Percentiles rank a stretch among this genome's conserved stretches.
These are phyloP conservation scores for Corythornis cristatus DNA, from an alignment of 2,113 vertebrate genomes.

Conservation along the genomic window DNA sequence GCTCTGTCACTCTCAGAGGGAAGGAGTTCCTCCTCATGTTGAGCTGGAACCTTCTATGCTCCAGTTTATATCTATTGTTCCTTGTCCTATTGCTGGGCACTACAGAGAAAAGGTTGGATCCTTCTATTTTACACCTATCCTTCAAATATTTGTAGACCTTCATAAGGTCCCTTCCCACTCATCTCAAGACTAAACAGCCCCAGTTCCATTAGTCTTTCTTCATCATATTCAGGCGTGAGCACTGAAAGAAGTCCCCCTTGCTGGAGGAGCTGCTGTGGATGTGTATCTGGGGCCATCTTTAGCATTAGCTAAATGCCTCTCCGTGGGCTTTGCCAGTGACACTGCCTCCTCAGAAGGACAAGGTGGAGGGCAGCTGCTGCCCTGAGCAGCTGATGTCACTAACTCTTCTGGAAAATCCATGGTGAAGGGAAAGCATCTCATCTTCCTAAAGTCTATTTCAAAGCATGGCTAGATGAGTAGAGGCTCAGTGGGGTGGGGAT, in stretches of 20 bases:
- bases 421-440: not conserved
- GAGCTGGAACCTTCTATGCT: too few relatives aligned
- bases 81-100: too few relatives aligned
- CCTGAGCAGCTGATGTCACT: accelerated
- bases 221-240: not conserved
- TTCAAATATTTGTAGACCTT: too few relatives aligned
- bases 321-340: not conserved
- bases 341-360: not conserved
- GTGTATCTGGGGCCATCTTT: not conserved
- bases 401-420: not conserved
- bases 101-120: too few relatives aligned
- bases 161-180: too few relatives aligned
- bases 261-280: not conserved
- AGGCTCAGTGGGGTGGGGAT: not conserved
- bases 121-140: too few relatives aligned
- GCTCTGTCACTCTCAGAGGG: too few relatives aligned
- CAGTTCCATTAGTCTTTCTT: too few relatives aligned
- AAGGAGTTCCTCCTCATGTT: too few relatives aligned
- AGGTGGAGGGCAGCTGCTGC: not conserved
- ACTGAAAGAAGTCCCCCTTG: not conserved
- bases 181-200: too few relatives aligned
- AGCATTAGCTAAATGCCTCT: accelerated
- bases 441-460: not conserved
- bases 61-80: too few relatives aligned
- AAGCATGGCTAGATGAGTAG: not conserved